Evolutionary conservation across 2,113 vertebrate genomes (phyloP).

Genomic region (Scomber scombrus): DNA sequence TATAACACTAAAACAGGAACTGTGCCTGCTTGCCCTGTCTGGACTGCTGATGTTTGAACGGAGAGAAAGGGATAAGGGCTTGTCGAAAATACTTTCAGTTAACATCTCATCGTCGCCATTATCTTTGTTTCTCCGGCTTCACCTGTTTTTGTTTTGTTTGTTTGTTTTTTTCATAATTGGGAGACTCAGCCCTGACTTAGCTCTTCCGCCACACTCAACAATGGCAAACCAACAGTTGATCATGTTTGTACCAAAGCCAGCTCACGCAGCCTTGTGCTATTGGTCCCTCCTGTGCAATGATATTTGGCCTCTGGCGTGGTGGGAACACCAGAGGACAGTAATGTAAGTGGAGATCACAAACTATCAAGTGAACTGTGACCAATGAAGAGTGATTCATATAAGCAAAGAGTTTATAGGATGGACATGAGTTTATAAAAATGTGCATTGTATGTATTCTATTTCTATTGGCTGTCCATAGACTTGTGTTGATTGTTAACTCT

Average conservation of each 20-base stretch:
- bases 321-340: conserved; percentile 62
- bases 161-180: conserved; percentile 1
- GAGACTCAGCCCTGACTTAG: conserved; percentile 44
- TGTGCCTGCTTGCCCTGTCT: conserved; percentile 74
- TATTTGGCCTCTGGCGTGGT: conserved; percentile 41
- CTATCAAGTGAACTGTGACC: conserved; percentile 70
- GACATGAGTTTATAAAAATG: conserved; percentile 75
- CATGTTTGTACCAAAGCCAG: conserved; percentile 83
- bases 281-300: conserved; percentile 70
- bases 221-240: conserved; percentile 78
- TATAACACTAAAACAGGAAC: conserved; percentile 64
- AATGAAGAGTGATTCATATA: conserved; percentile 70
- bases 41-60: conserved; percentile 41
- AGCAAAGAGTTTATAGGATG: conserved; percentile 70
- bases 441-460: conserved; percentile 82
- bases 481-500: conserved; percentile 79
- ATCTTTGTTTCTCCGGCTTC: conserved; percentile 27
- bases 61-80: conserved; percentile 65
- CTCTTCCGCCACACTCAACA: conserved; percentile 57
- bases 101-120: conserved; percentile 28
- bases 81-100: conserved; percentile 39
- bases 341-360: conserved; percentile 63
- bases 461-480: conserved; percentile 81
- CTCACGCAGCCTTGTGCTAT: conserved; percentile 72
- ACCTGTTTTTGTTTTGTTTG: conserved; percentile 8